Conservation (phyloP, 2,113 vertebrate genomes). For the Nymphicus hollandicus region DNA sequence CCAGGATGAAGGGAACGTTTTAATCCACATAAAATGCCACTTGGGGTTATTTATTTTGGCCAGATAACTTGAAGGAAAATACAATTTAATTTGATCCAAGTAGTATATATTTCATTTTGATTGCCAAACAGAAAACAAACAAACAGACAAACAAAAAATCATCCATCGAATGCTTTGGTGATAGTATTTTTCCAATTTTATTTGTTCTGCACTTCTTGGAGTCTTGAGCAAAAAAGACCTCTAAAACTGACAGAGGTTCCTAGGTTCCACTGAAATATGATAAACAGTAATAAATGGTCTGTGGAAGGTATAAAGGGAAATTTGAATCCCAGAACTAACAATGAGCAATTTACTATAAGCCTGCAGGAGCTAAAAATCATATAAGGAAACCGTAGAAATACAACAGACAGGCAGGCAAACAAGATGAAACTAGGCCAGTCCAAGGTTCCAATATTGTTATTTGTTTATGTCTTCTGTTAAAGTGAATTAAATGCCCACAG, state of each 20-base stretch:
- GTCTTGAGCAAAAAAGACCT: background rate
- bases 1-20: background rate
- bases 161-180: background rate
- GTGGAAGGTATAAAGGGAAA: constrained; percentile 23
- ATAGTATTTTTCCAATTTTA: background rate
- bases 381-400: background rate
- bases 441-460: constrained; percentile 41
- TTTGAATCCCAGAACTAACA: constrained; percentile 55
- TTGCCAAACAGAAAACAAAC: background rate
- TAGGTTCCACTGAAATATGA: background rate
- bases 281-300: background rate
- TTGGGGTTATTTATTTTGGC: background rate
- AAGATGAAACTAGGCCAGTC: constrained; percentile 26
- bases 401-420: constrained; percentile 25
- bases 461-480: constrained; percentile 63
- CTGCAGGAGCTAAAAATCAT: constrained; percentile 27
- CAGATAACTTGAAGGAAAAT: background rate
- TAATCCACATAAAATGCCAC: background rate
- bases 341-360: constrained; percentile 53
- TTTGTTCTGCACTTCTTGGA: background rate
- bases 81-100: background rate
- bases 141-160: background rate
- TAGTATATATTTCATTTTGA: background rate
- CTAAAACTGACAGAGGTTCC: background rate
- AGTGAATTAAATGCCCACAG: constrained; percentile 65